A percentile compares a stretch with the other conserved stretches of the same genome.
phyloP scores from a whole-genome alignment of 2,113 vertebrate genomes.

The Agapornis roseicollis region DNA sequence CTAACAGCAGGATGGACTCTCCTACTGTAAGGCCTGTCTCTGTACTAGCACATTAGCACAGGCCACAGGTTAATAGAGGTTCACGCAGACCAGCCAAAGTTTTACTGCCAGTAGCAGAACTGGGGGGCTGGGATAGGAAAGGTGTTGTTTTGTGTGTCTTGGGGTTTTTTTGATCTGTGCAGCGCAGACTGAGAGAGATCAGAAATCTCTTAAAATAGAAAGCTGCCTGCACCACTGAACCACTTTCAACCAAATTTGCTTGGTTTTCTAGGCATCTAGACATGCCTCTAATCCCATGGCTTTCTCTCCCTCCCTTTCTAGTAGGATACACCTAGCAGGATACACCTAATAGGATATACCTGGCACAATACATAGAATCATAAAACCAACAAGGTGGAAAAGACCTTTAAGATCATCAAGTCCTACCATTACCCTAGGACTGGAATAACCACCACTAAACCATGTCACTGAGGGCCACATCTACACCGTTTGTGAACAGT shows the following conservation, averaged over 20 bases:
- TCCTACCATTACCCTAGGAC: neutral
- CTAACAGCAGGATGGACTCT: slow-evolving; percentile 45
- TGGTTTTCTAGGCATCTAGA: neutral
- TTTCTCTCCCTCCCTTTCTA: neutral
- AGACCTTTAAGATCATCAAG: neutral
- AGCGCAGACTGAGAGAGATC: neutral
- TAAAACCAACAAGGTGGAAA: neutral
- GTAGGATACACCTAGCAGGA: neutral
- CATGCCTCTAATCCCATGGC: neutral
- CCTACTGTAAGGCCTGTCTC: neutral
- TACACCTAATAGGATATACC: neutral
- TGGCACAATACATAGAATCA: neutral
- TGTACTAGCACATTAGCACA: neutral
- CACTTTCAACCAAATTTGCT: neutral
- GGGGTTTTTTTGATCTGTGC: neutral
- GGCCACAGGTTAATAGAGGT: neutral
- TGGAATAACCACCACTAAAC: neutral
- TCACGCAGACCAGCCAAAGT: neutral
- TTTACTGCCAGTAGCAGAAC: neutral
- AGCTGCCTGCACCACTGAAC: neutral
- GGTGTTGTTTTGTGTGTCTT: neutral
- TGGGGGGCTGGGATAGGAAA: neutral
- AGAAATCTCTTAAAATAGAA: neutral
- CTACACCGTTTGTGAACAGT: neutral
- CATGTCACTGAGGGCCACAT: neutral